Evolutionary conservation across 2,888 invertebrate species (phyloP).

Genomic region (Coenonympha glycerion): DNA sequence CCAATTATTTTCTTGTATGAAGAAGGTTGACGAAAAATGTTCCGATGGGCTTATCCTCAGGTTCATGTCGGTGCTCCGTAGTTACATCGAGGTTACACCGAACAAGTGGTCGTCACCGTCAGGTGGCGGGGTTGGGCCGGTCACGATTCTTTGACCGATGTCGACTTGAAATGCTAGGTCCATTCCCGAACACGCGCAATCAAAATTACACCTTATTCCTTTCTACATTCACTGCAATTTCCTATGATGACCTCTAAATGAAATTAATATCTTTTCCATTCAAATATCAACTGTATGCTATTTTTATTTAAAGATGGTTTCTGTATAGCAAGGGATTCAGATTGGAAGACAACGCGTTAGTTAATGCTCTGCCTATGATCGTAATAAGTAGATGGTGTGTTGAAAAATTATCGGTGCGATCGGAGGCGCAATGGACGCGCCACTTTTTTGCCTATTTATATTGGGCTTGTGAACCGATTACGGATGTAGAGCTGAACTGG

Average conservation of each 20-base stretch:
- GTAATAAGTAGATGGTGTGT: conserved; percentile 76
- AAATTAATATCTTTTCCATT: conserved; percentile 21
- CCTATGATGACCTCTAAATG: conserved; percentile 21
- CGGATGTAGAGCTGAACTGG: conserved; percentile 38
- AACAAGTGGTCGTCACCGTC: conserved; percentile 69
- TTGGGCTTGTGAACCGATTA: conserved; percentile 56
- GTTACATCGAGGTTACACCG: conserved; percentile 58
- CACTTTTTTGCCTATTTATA: conserved; percentile 72
- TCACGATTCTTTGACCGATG: conserved; percentile 75
- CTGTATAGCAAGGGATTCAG: conserved; percentile 27
- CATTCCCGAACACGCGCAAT: conserved; percentile 28
- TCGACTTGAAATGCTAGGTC: conserved; percentile 55
- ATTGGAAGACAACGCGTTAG: conserved; percentile 57
- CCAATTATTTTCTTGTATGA: too few relatives aligned
- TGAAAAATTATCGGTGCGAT: conserved; percentile 75
- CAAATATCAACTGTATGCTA: conserved; percentile 29
- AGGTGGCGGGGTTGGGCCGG: conserved; percentile 70
- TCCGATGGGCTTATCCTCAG: too few relatives aligned
- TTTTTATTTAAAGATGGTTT: conserved; percentile 26
- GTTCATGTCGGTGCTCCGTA: too few relatives aligned
- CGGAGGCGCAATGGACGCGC: conserved; percentile 72
- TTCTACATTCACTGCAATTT: conserved; percentile 26
- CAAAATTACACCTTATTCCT: conserved; percentile 34
- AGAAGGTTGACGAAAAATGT: too few relatives aligned
- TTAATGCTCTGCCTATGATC: conserved; percentile 73